phyloP scores from a whole-genome alignment of 2,888 invertebrate species.

The Anarsia innoxiella region DNA sequence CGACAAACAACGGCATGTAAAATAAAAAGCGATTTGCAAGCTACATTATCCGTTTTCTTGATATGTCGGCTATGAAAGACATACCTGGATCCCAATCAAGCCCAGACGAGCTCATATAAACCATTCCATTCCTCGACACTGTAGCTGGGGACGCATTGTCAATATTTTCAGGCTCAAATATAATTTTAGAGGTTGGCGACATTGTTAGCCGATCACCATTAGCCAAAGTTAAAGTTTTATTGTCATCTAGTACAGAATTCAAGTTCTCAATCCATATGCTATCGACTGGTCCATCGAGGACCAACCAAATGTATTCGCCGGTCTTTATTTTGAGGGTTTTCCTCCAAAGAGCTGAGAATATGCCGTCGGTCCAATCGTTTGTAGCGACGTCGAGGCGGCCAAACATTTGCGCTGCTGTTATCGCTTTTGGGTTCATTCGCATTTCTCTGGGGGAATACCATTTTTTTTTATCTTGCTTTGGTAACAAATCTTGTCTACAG shows the following conservation, averaged over 20 bases:
- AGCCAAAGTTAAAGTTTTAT: slow-evolving; percentile 94
- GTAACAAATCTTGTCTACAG: no score
- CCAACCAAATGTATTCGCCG: slow-evolving; percentile 94
- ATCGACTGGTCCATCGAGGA: slow-evolving; percentile 96
- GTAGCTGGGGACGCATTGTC: slow-evolving; percentile 99
- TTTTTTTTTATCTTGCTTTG: no score
- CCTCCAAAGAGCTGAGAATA: slow-evolving; percentile 97
- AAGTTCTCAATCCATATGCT: slow-evolving; percentile 99
- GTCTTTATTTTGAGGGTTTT: slow-evolving; percentile 93
- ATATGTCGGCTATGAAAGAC: no score
- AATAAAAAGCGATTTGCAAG: no score
- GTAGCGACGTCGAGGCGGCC: slow-evolving; percentile 97
- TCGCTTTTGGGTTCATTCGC: slow-evolving; percentile 99
- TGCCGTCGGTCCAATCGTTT: slow-evolving; percentile 99
- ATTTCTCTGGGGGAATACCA: slow-evolving; percentile 82
- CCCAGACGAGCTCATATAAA: slow-evolving; percentile 98
- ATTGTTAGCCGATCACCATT: slow-evolving; percentile 96
- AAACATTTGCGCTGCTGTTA: slow-evolving; percentile 98
- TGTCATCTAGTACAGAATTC: slow-evolving; percentile 97
- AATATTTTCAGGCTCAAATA: slow-evolving; percentile 98
- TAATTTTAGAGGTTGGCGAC: slow-evolving; percentile 95
- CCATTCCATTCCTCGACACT: slow-evolving; percentile 95
- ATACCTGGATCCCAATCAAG: slow-evolving; percentile 91
- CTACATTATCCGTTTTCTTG: no score
- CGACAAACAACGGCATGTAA: no score